phyloP scores from a whole-genome alignment of 1,140 invertebrate species.

The Drosophila tropicalis region DNA sequence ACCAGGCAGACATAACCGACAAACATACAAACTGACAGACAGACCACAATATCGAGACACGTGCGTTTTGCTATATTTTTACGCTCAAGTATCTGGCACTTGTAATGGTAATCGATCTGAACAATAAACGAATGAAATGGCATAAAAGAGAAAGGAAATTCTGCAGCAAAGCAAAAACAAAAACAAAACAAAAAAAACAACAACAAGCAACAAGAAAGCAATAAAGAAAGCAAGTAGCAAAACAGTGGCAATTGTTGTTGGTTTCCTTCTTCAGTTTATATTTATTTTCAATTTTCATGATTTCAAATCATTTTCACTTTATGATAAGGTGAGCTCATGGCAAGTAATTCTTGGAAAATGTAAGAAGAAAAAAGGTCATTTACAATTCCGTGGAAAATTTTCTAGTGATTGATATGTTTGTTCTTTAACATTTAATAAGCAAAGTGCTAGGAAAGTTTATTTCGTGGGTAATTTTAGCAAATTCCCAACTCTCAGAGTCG shows the following conservation, averaged over 20 bases:
- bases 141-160: slow-evolving; percentile 51
- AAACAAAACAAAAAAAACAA: slow-evolving; percentile 2
- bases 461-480: no score
- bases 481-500: no score
- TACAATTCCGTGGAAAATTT: background rate
- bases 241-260: slow-evolving; percentile 20
- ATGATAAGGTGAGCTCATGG: slow-evolving; percentile 11
- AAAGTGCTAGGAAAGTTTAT: background rate
- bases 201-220: slow-evolving; percentile 28
- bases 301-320: slow-evolving; percentile 56
- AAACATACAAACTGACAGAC: slow-evolving; percentile 19
- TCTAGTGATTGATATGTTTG: slow-evolving; percentile 2
- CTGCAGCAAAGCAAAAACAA: slow-evolving; percentile 34
- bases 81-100: slow-evolving; percentile 79
- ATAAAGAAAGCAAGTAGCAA: slow-evolving; percentile 41
- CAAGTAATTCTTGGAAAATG: slow-evolving; percentile 1
- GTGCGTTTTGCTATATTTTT: slow-evolving; percentile 66
- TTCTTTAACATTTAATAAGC: slow-evolving; percentile 8
- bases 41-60: slow-evolving; percentile 60
- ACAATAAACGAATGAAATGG: slow-evolving; percentile 64
- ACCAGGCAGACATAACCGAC: background rate
- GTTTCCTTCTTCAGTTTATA: background rate
- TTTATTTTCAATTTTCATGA: slow-evolving; percentile 37
- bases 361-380: background rate
- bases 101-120: slow-evolving; percentile 75